Conservation (phyloP, 2,888 invertebrate genomes). For the Chrysodeixis includens region DNA sequence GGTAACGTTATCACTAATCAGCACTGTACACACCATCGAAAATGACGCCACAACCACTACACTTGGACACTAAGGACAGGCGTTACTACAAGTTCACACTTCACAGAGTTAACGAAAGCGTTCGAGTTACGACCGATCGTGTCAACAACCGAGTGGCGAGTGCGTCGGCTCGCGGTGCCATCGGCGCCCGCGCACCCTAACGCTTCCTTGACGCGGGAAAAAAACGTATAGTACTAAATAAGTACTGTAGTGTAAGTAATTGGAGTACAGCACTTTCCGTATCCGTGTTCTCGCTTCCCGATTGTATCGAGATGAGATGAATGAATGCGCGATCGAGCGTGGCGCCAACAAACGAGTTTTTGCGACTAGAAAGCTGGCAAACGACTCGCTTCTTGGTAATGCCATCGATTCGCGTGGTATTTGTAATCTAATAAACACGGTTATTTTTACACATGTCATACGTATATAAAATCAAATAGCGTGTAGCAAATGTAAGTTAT, state of each 20-base stretch:
- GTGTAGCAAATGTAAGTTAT: conserved; percentile 2
- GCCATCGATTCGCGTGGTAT: conserved; percentile 39
- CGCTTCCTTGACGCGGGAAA: conserved; percentile 61
- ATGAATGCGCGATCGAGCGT: conserved; percentile 47
- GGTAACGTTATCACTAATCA: conserved; percentile 54
- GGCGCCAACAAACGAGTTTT: conserved; percentile 39
- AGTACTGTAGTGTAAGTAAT: conserved; percentile 21
- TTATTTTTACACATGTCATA: conserved; percentile 25
- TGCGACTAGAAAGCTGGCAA: conserved; percentile 59
- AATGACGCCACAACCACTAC: conserved; percentile 40
- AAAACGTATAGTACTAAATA: conserved; percentile 12
- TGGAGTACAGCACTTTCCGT: conserved; percentile 66
- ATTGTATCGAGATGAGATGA: conserved; percentile 58
- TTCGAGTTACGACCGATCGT: conserved; percentile 65
- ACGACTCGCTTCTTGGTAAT: conserved; percentile 31
- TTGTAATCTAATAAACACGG: conserved; percentile 40
- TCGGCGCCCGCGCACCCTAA: conserved; percentile 55
- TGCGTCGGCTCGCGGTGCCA: conserved; percentile 55
- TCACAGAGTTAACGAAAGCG: conserved; percentile 40
- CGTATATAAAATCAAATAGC: conserved; percentile 21
- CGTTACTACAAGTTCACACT: conserved; percentile 37
- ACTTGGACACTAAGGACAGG: conserved; percentile 30
- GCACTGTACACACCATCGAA: conserved; percentile 41
- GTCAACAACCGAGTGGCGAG: conserved; percentile 62
- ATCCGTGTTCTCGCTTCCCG: conserved; percentile 66